phyloP scores from a whole-genome alignment of 2,888 invertebrate genomes.

The Tenthredo mesomela region DNA sequence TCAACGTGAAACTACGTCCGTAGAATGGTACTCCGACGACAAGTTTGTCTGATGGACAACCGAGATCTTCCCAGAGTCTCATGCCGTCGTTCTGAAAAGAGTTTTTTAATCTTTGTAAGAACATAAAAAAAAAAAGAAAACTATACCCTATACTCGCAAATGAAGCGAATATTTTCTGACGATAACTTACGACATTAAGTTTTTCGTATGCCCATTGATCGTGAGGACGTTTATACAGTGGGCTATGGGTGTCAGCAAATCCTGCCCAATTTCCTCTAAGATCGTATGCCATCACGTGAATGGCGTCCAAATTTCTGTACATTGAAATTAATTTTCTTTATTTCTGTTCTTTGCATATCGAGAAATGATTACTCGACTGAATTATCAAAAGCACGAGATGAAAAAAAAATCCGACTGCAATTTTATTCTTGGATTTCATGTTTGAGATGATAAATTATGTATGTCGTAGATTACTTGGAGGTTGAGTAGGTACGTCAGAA shows the following conservation, averaged over 20 bases:
- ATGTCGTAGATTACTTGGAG: not conserved
- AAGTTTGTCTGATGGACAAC: conserved; percentile 92
- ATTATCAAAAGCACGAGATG: not conserved
- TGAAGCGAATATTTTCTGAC: not conserved
- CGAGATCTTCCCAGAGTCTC: conserved; percentile 92
- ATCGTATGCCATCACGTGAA: conserved; percentile 94
- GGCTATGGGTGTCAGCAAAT: conserved; percentile 94
- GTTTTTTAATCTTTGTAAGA: not conserved
- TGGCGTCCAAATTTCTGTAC: conserved; percentile 86
- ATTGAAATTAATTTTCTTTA: not conserved
- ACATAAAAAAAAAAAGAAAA: not conserved
- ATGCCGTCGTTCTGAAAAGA: conserved; percentile 89
- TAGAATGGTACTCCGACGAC: conserved; percentile 95
- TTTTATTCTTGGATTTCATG: not conserved
- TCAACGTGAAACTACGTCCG: conserved; percentile 91
- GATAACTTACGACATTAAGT: conserved; percentile 89
- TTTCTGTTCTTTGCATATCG: not conserved
- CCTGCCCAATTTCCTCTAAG: conserved; percentile 94
- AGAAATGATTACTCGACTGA: not conserved
- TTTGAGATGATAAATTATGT: not conserved
- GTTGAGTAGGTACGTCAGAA: not conserved
- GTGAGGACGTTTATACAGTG: conserved; percentile 90
- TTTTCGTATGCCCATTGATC: conserved; percentile 95
- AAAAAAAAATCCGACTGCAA: not conserved
- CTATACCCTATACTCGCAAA: not conserved